A percentile compares a stretch with the other conserved stretches of the same genome.
These are phyloP conservation scores for Paratilapia polleni DNA, from an alignment of 2,113 vertebrate genomes.

Conservation along the genomic window DNA sequence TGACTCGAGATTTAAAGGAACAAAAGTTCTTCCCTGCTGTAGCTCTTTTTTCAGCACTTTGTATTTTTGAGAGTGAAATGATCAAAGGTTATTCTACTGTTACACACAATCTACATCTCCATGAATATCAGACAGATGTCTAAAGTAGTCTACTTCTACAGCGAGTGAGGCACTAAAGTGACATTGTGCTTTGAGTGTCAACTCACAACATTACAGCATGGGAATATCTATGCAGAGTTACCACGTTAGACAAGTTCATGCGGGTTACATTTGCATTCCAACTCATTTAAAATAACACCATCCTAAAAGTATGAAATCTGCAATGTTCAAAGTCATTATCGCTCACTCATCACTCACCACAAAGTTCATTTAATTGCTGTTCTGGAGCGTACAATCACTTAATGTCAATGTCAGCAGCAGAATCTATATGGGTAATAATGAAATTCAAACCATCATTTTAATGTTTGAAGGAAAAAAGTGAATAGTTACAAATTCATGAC, in stretches of 20 bases:
- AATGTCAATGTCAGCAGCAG: slow-evolving; percentile 1
- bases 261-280: not conserved
- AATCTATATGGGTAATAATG: not conserved
- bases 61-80: not conserved
- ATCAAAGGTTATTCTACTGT: not conserved
- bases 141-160: not conserved
- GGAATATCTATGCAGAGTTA: not conserved
- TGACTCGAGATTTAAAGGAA: slow-evolving; percentile 1
- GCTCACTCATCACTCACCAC: not conserved
- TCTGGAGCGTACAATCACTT: not conserved
- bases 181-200: too few relatives aligned
- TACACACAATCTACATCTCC: not conserved
- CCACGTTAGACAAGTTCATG: not conserved
- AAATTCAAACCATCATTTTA: slow-evolving; percentile 7
- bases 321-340: not conserved
- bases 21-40: not conserved
- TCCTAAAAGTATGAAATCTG: slow-evolving; percentile 3
- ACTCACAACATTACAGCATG: not conserved
- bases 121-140: not conserved
- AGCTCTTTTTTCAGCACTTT: not conserved
- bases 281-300: slow-evolving; percentile 1
- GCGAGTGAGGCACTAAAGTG: not conserved
- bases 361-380: slow-evolving; percentile 10
- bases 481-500: not conserved
- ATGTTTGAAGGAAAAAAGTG: not conserved